Conservation (phyloP, 30 jellyfish, hydroid and myxozoan genomes). For the Aurelia aurita region DNA sequence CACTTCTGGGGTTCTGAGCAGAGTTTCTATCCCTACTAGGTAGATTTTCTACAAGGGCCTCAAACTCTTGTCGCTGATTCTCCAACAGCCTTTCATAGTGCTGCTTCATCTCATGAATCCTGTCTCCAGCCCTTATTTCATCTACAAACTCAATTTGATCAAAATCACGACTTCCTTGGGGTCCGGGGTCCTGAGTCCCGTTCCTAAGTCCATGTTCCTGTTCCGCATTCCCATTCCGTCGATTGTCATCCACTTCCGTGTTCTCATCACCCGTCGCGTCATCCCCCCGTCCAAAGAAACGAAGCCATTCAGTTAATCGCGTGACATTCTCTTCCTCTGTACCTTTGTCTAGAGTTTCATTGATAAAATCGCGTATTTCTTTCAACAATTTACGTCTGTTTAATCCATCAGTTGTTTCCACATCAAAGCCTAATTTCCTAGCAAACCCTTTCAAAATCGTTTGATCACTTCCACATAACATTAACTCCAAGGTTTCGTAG, state of each 20-base stretch:
- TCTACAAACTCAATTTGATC: neutral
- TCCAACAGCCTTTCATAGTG: constrained; percentile 31
- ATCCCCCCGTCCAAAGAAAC: constrained; percentile 25
- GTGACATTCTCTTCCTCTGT: too few species aligned
- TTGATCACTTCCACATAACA: too few species aligned
- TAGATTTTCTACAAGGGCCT: neutral
- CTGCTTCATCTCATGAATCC: constrained; percentile 5
- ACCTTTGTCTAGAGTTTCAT: too few species aligned
- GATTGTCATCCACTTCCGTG: constrained; percentile 1
- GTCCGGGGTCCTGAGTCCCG: constrained; percentile 26
- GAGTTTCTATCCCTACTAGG: too few species aligned
- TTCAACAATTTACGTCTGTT: too few species aligned
- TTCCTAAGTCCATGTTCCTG: constrained; percentile 6
- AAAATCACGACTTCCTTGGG: neutral
- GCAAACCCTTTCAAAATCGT: too few species aligned
- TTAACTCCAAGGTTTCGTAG: too few species aligned
- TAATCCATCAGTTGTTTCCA: too few species aligned
- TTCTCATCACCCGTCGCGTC: neutral
- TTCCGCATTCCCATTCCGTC: constrained; percentile 4
- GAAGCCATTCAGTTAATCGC: constrained; percentile 3
- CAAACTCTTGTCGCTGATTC: constrained; percentile 30
- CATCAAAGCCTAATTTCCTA: too few species aligned
- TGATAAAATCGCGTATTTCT: too few species aligned
- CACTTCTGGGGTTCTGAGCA: too few species aligned
- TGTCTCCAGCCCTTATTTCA: constrained; percentile 9